Evolutionary conservation across 1,140 invertebrate genomes (phyloP).

Genomic region (Drosophila hydei): DNA sequence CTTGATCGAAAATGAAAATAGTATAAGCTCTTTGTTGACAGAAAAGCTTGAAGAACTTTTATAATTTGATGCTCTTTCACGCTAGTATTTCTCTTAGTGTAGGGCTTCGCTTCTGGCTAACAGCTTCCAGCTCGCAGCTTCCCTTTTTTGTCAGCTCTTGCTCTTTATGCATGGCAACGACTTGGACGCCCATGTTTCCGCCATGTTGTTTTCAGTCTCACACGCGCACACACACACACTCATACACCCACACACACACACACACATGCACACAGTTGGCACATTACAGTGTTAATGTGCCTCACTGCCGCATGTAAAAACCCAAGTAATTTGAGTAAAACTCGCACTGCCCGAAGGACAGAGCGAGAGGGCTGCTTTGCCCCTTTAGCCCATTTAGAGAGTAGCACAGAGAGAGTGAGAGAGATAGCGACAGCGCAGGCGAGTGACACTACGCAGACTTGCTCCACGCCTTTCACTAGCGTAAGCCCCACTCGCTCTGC

Average conservation of each 20-base stretch:
- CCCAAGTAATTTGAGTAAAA: conserved; percentile 79
- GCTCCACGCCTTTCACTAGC: conserved; percentile 13
- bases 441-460: conserved; percentile 6
- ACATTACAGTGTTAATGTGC: conserved; percentile 84
- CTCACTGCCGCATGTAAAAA: conserved; percentile 83
- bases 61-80: neutral
- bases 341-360: conserved; percentile 42
- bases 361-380: conserved; percentile 7
- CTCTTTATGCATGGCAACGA: conserved; percentile 69
- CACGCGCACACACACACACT: conserved; percentile 5
- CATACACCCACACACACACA: conserved; percentile 5
- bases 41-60: too few relatives aligned
- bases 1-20: too few relatives aligned
- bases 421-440: neutral
- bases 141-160: conserved; percentile 2
- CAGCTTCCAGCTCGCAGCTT: neutral
- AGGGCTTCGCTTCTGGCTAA: conserved; percentile 21
- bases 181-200: conserved; percentile 64
- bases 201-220: conserved; percentile 70
- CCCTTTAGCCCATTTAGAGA: conserved; percentile 22
- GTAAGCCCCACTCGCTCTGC: neutral
- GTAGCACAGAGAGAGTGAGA: conserved; percentile 2
- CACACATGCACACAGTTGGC: conserved; percentile 69
- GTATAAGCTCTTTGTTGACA: too few relatives aligned
- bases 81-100: neutral